A percentile compares a stretch with the other conserved stretches of the same genome.
These are phyloP conservation scores for Hypsibius dujardini DNA, from an alignment of 1,140 invertebrate species.

Conservation along the genomic window DNA sequence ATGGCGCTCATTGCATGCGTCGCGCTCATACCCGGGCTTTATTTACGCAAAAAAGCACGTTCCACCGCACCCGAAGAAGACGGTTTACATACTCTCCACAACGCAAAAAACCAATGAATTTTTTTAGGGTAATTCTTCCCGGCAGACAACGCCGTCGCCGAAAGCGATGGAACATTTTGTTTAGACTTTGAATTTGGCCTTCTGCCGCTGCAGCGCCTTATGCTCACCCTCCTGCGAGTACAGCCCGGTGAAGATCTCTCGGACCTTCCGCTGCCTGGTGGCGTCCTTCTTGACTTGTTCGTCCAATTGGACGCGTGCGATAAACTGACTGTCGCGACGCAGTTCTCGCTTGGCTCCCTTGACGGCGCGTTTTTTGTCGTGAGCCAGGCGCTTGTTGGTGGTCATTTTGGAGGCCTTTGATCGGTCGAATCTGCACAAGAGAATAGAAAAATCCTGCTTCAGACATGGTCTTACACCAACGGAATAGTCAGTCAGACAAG, in stretches of 20 bases:
- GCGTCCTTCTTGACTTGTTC: slow-evolving; percentile 53
- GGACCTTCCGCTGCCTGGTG: slow-evolving; percentile 64
- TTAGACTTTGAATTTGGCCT: slow-evolving; percentile 24
- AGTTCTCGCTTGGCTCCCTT: slow-evolving; percentile 79
- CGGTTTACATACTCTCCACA: no score
- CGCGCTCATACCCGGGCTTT: slow-evolving; percentile 34
- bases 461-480: no score
- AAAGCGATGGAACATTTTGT: background rate
- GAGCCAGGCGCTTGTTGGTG: slow-evolving; percentile 52
- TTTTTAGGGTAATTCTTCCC: no score
- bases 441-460: slow-evolving; percentile 2
- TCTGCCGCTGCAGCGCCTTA: slow-evolving; percentile 48
- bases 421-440: slow-evolving; percentile 29
- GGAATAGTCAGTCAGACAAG: no score
- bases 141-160: no score
- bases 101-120: no score
- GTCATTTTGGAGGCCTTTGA: slow-evolving; percentile 34
- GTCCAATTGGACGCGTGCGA: slow-evolving; percentile 58
- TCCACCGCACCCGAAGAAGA: no score
- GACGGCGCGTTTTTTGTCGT: slow-evolving; percentile 68
- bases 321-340: slow-evolving; percentile 60
- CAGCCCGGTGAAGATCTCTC: slow-evolving; percentile 55
- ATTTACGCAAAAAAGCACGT: slow-evolving; percentile 26
- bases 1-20: slow-evolving; percentile 37
- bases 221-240: slow-evolving; percentile 63